phyloP scores from a whole-genome alignment of 35 echinoderm and acorn worm species.

The Patiria miniata region DNA sequence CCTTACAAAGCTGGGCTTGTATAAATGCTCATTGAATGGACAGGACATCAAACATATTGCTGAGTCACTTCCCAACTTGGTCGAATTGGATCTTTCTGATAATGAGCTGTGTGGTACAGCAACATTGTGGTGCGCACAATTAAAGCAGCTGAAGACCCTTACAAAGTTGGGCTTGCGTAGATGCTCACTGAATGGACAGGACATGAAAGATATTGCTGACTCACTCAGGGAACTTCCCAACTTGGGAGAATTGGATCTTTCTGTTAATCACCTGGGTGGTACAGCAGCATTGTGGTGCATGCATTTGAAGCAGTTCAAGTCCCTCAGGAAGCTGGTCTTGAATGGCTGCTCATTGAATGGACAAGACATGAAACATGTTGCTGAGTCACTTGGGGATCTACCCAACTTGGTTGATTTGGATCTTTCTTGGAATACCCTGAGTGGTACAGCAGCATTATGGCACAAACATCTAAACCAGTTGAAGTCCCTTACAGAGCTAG shows the following conservation, averaged over 20 bases:
- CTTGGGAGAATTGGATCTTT: no score
- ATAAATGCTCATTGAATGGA: no score
- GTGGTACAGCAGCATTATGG: no score
- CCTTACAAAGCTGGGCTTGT: neutral
- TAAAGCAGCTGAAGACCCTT: no score
- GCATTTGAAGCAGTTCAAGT: neutral
- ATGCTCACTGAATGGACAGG: neutral
- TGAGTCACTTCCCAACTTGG: neutral
- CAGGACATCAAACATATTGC: neutral
- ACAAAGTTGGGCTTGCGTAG: no score
- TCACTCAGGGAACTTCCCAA: no score
- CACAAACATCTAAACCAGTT: neutral
- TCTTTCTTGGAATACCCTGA: no score
- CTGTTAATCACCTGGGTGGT: neutral
- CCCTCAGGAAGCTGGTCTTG: neutral
- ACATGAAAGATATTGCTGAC: neutral
- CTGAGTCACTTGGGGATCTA: no score
- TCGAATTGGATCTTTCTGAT: neutral
- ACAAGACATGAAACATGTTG: neutral
- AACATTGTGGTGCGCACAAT: neutral
- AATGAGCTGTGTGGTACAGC: neutral
- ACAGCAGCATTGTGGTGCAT: neutral
- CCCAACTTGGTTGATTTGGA: no score
- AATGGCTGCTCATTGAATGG: no score
- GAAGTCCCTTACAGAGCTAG: neutral